Evolutionary conservation across 2,888 invertebrate genomes (phyloP).

Genomic region (Andrena flavipes): DNA sequence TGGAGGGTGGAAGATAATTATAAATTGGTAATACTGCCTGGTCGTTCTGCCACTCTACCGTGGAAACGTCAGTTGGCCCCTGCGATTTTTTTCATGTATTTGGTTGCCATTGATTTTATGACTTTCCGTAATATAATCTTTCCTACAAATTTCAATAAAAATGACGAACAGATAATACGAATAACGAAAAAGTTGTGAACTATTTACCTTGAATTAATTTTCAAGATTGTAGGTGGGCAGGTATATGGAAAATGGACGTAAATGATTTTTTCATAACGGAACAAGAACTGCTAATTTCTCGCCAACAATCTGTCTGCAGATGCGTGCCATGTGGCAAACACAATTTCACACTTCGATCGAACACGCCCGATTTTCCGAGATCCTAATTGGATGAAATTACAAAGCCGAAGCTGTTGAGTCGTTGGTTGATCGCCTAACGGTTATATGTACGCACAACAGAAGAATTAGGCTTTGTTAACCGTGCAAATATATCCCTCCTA

Average conservation of each 20-base stretch:
- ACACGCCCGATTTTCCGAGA: constrained; percentile 71
- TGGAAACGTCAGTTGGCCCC: constrained; percentile 62
- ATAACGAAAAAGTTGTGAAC: neutral
- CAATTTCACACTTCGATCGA: constrained; percentile 67
- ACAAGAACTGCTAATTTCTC: constrained; percentile 50
- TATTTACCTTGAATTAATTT: constrained; percentile 25
- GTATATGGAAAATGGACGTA: neutral
- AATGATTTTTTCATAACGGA: constrained; percentile 5
- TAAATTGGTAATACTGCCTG: constrained; percentile 72
- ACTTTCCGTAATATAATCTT: neutral
- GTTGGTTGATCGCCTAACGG: constrained; percentile 27
- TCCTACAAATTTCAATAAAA: neutral
- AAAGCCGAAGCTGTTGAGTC: constrained; percentile 65
- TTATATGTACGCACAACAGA: constrained; percentile 18
- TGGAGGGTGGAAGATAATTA: constrained; percentile 77
- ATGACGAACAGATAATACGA: neutral
- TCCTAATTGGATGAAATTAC: constrained; percentile 69
- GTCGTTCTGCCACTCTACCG: constrained; percentile 45
- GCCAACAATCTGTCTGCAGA: constrained; percentile 57
- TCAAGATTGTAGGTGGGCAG: neutral
- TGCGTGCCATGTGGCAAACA: constrained; percentile 79
- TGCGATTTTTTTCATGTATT: constrained; percentile 66
- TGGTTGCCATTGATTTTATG: neutral
- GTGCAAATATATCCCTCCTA: neutral
- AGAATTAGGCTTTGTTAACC: constrained; percentile 1